Conservation (phyloP, 1,140 invertebrate genomes). For the Camponotus pennsylvanicus region DNA sequence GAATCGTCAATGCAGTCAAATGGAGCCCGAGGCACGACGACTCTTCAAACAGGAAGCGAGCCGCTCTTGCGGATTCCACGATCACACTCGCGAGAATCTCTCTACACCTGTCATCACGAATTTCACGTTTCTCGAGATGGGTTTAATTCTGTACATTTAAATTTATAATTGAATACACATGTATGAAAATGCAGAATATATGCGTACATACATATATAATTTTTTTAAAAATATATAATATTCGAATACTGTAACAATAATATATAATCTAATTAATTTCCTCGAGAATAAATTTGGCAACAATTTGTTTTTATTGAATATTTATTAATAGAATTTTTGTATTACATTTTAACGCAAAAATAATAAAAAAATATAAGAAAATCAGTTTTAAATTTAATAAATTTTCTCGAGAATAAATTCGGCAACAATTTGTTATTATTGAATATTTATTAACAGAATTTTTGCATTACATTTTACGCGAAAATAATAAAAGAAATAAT, state of each 20-base stretch:
- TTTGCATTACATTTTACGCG: too few relatives aligned
- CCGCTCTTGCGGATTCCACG: slow-evolving; percentile 28
- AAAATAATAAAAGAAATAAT: too few relatives aligned
- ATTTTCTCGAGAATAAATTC: background rate
- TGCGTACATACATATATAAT: background rate
- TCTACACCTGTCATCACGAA: slow-evolving; percentile 25
- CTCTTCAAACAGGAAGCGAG: slow-evolving; percentile 45
- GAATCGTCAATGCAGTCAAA: slow-evolving; percentile 76
- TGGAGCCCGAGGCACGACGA: slow-evolving; percentile 58
- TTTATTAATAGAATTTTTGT: too few relatives aligned
- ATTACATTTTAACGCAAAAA: too few relatives aligned
- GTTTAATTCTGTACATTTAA: background rate
- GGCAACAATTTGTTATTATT: background rate
- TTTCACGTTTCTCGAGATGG: background rate
- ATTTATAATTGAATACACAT: slow-evolving; percentile 15
- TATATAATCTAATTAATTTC: background rate
- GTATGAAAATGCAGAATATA: background rate
- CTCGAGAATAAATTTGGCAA: background rate
- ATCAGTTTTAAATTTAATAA: background rate
- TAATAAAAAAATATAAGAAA: background rate
- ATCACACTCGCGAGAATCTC: background rate
- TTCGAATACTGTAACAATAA: background rate
- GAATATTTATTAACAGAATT: too few relatives aligned
- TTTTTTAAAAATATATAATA: background rate
- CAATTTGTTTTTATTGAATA: background rate